Conservation (phyloP, 2,888 invertebrate species). For the Serripes groenlandicus region DNA sequence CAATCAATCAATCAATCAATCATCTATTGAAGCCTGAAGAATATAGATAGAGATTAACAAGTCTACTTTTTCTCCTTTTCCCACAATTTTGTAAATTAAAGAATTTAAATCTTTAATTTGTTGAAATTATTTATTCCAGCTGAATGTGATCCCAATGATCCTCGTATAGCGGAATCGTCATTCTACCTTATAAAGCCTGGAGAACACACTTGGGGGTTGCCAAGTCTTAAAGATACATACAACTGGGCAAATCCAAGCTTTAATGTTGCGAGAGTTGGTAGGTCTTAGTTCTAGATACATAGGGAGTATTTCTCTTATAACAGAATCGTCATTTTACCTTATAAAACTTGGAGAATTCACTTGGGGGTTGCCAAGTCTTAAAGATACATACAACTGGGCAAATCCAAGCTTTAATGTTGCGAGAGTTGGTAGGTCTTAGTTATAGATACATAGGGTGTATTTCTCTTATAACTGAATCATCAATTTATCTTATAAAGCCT, state of each 20-base stretch:
- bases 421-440: conserved; percentile 59
- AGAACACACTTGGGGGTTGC: conserved; percentile 84
- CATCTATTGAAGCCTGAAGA: no score
- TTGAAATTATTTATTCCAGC: conserved; percentile 38
- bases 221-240: conserved; percentile 71
- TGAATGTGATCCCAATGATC: conserved; percentile 64
- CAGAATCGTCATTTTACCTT: no score
- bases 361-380: conserved; percentile 78
- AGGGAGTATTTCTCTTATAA: no score
- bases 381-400: conserved; percentile 79
- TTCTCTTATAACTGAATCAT: no score
- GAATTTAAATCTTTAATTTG: background rate
- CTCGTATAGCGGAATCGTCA: conserved; percentile 66
- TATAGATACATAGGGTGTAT: no score
- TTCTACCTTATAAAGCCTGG: conserved; percentile 78
- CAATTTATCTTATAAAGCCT: no score
- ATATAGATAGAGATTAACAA: no score
- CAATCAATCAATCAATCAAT: no score
- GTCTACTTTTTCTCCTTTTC: background rate
- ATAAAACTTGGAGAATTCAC: conserved; percentile 83
- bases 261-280: conserved; percentile 67
- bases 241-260: conserved; percentile 81
- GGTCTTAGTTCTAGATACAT: no score
- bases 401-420: conserved; percentile 74
- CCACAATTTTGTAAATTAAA: background rate